Base-by-base conservation (phyloP, 2,113 vertebrate genomes). In the Psephotus haematonotus region DNA sequence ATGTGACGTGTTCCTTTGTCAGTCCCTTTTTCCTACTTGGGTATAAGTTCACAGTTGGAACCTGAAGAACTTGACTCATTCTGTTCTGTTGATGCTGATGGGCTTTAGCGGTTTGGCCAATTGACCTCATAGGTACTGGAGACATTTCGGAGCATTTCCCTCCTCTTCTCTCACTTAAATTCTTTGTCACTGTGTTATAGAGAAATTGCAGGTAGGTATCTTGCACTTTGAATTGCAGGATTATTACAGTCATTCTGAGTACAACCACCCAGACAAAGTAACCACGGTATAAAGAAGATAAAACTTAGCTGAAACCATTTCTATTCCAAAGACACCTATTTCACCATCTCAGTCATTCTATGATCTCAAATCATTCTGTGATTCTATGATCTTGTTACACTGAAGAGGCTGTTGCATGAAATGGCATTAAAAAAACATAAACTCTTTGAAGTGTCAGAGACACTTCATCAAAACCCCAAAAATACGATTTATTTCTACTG, bases 1-100 rank as follows among this genome's bases (percentile, higher is more conserved):
- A 88, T 1, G 97, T 93, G 78, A 97, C 96, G 1, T 98, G 97
- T 85, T 99, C 99, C 95, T 98, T 99, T 37, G 98, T 91, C n/a
- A 97, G 97, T 72, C 98, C 99, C 97, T 99, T 99, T 97, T 99
- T 99, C 72, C 99, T 98, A 12, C 99, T 97, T 9, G 99, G 99
- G 92, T 99, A 98, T 68, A 99, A 97, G 76, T 99, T 99, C 82
- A 99, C 99, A 60, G 99, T 98, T 37, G 98, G 98, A 70, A 99
- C 99, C 93, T 99, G 99, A 2, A 99, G 99, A 35, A 99, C 99
- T 97, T 99, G 99, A 72, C 99, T 99, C 81, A 99, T 99, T 91
- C 99, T 96, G 98, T 99, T 99, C 44, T 99, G 98, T n/a, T 98
- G 98, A 93, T 98, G 98, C 43, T 97, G 92, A 93, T 98, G 97